A percentile compares a stretch with the other conserved stretches of the same genome.
Conservation (phyloP, 2,113 vertebrate species). For the Syngnathus typhle region DNA sequence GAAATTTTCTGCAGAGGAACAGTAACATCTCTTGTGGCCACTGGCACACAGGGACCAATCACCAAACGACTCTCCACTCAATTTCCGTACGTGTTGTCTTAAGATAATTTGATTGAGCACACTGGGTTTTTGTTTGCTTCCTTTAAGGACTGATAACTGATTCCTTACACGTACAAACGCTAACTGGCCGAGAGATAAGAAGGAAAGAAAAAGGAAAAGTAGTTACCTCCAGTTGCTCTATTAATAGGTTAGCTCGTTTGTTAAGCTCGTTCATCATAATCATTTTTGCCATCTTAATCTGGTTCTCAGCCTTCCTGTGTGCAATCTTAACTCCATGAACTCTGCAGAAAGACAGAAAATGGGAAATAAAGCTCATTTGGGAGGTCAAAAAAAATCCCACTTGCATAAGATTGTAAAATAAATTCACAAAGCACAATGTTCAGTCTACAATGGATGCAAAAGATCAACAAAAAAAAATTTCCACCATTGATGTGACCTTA, state of each 20-base stretch:
- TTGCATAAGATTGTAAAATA: slow-evolving; percentile 14
- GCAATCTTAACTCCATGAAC: slow-evolving; percentile 90
- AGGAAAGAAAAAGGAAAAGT: slow-evolving; percentile 50
- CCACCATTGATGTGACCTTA: background rate
- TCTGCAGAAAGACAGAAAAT: slow-evolving; percentile 62
- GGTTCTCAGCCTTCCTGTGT: slow-evolving; percentile 91
- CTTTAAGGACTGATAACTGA: slow-evolving; percentile 39
- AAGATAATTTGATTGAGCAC: slow-evolving; percentile 46
- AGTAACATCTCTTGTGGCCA: slow-evolving; percentile 15
- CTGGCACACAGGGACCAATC: slow-evolving; percentile 15
- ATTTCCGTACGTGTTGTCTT: slow-evolving; percentile 24
- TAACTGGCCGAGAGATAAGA: slow-evolving; percentile 47
- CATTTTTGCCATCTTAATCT: slow-evolving; percentile 98
- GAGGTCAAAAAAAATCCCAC: slow-evolving; percentile 13
- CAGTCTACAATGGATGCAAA: background rate
- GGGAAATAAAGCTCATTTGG: slow-evolving; percentile 39
- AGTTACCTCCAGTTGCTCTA: slow-evolving; percentile 94
- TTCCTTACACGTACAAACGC: slow-evolving; percentile 42
- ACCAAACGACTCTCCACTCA: slow-evolving; percentile 16
- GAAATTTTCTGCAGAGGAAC: slow-evolving; percentile 78
- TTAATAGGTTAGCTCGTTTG: slow-evolving; percentile 89
- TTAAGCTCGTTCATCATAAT: slow-evolving; percentile 94
- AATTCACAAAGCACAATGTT: background rate
- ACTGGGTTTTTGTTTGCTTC: slow-evolving; percentile 33
- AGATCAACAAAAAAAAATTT: background rate